Conservation (phyloP, 2,888 invertebrate genomes). For the Campoplex nolae region DNA sequence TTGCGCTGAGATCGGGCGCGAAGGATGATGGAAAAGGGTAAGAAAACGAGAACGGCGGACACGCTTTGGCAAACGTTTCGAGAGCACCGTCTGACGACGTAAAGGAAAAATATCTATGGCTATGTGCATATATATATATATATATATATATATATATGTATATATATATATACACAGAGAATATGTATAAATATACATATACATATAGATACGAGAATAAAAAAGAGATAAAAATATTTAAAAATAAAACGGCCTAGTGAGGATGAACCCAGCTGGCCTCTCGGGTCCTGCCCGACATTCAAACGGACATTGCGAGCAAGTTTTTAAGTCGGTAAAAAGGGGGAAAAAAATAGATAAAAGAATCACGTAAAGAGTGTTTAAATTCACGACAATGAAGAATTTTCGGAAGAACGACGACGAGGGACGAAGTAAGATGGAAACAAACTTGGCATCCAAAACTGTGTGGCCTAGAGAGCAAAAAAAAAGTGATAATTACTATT, state of each 20-base stretch:
- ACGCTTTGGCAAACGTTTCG: slow-evolving; percentile 55
- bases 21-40: slow-evolving; percentile 47
- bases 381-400: slow-evolving; percentile 45
- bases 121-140: slow-evolving; percentile 10
- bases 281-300: slow-evolving; percentile 81
- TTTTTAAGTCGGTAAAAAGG: slow-evolving; percentile 46
- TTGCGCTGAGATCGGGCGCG: slow-evolving; percentile 73
- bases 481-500: slow-evolving; percentile 84
- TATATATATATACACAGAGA: slow-evolving; percentile 50
- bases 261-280: slow-evolving; percentile 84
- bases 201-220: slow-evolving; percentile 60
- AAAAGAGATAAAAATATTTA: slow-evolving; percentile 47
- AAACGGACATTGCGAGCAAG: slow-evolving; percentile 42
- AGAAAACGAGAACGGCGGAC: slow-evolving; percentile 43
- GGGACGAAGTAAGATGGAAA: slow-evolving; percentile 60
- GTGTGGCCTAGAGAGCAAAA: slow-evolving; percentile 84
- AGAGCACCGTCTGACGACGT: slow-evolving; percentile 63
- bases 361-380: slow-evolving; percentile 55
- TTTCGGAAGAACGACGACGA: slow-evolving; percentile 58
- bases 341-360: not conserved
- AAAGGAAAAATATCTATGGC: slow-evolving; percentile 8
- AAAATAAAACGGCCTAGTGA: slow-evolving; percentile 81
- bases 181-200: slow-evolving; percentile 28
- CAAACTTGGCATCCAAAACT: slow-evolving; percentile 81
- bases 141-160: slow-evolving; percentile 45